Evolutionary conservation across 2,797 vertebrate species (phyloP).

Genomic region (Momotus momota): DNA sequence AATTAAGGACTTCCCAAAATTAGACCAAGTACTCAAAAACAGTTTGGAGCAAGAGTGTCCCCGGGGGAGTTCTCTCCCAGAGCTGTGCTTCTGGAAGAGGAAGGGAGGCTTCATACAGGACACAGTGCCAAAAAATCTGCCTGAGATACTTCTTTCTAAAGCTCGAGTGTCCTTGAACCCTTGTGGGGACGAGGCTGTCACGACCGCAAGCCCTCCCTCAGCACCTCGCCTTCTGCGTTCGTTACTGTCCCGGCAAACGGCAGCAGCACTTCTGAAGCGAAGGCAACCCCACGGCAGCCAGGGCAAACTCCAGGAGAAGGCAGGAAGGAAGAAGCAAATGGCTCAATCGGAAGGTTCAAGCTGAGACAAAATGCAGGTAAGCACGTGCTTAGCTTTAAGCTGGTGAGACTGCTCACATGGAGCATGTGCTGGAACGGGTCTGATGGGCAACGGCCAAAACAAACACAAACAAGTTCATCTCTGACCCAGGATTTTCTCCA

Average conservation of each 20-base stretch:
- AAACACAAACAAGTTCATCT: not conserved
- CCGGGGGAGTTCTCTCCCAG: not conserved
- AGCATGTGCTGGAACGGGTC: not conserved
- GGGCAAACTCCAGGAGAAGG: not conserved
- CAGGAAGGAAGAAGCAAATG: not conserved
- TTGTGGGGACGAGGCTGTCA: not conserved
- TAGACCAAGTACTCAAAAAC: not conserved
- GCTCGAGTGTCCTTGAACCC: not conserved
- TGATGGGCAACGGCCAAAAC: accelerated
- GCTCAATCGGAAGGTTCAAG: not conserved
- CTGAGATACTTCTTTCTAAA: not conserved
- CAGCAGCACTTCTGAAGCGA: not conserved
- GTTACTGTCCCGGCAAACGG: accelerated
- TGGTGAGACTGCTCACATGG: accelerated
- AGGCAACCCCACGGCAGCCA: not conserved
- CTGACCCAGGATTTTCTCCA: not conserved
- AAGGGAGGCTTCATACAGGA: not conserved
- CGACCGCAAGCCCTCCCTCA: not conserved
- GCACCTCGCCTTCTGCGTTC: not conserved
- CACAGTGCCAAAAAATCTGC: not conserved
- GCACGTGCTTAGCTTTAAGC: accelerated
- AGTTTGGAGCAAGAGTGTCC: not conserved
- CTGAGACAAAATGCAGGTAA: not conserved
- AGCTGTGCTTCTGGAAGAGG: not conserved
- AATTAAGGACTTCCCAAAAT: conserved; percentile 25